Evolutionary conservation across 2,888 invertebrate species (phyloP).

Genomic region (Shargacucullia verbasci): DNA sequence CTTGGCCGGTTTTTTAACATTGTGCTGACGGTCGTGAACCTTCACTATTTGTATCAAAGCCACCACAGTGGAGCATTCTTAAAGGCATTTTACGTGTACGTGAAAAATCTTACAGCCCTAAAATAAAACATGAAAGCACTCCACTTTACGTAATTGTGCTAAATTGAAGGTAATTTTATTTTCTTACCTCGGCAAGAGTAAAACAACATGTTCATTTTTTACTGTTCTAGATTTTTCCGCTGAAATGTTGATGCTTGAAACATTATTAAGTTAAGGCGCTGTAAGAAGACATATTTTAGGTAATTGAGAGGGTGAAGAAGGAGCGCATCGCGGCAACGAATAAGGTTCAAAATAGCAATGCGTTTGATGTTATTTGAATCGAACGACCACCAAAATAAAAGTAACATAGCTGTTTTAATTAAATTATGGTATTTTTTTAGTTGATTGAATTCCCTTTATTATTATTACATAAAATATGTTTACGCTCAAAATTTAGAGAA

Average conservation of each 20-base stretch:
- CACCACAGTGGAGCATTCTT: conserved; percentile 9
- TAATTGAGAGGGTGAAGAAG: too few species aligned
- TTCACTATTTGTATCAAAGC: conserved; percentile 7
- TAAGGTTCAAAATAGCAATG: too few species aligned
- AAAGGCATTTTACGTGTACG: conserved; percentile 22
- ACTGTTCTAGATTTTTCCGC: conserved; percentile 7
- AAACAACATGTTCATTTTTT: conserved; percentile 36
- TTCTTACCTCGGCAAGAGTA: conserved; percentile 17
- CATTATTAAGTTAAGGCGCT: conserved; percentile 12
- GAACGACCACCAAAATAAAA: too few species aligned
- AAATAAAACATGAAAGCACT: conserved; percentile 37
- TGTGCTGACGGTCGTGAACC: not conserved
- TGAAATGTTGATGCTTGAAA: conserved; percentile 6
- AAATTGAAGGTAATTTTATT: conserved; percentile 43
- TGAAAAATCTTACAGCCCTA: conserved; percentile 17
- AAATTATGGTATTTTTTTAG: too few species aligned
- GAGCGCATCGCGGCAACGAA: too few species aligned
- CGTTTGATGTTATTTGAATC: too few species aligned
- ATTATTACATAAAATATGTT: too few species aligned
- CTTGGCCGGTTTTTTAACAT: too few species aligned
- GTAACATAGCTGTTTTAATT: too few species aligned
- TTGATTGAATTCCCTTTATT: too few species aligned
- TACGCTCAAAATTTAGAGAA: too few species aligned
- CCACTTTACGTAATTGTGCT: conserved; percentile 44
- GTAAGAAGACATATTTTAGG: too few species aligned